Evolutionary conservation across 2,797 vertebrate genomes (phyloP), one percentile per base, ranked within the genome.

Genomic region (Notolepis coatsorum): DNA sequence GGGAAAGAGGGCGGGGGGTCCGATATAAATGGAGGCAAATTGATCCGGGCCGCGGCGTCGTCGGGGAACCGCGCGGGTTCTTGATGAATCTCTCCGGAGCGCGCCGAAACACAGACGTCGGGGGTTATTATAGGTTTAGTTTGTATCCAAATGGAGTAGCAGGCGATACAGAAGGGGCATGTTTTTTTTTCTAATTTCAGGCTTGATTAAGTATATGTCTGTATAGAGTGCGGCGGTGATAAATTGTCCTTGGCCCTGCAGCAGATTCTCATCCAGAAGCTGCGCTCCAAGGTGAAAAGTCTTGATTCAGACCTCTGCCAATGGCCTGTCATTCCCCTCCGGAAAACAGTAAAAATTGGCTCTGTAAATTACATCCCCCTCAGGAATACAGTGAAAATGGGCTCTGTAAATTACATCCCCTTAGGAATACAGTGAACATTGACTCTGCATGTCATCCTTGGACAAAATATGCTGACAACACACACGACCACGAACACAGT

Each of bases 381-480:
- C 56, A 70, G 47, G 54, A 33, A 71, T 33, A 61, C 41, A 71
- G 59, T 62, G 70, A 83, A 86, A 68, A 71, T 27, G 39, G 61
- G 51, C 62, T 80, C 61, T 52, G 78, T 79, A 79, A 87, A 79
- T 84, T 54, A 73, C 64, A 73, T 77, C n/a, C n/a, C n/a, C n/a
- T 68, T 54, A 70, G 47, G 54, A 33, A 71, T 33, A 61, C 41
- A 71, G 59, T 62, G 70, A 83, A 86, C 69, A 71, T 27, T 42
- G 61, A 49, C 62, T 80, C 61, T 48, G 64, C 51, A 51, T 37
- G 33, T 77, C 46, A 61, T 75, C 24, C 37, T 41, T n/a, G n/a
- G 53, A 77, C 54, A 9, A 88, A 89, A 88, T 81, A 65, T 78
- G 83, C 82, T 88, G 87, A 86, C 79, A 85, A 20, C 49, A 70